Base-by-base conservation (phyloP, 2,113 vertebrate genomes). In the Podarcis raffonei region DNA sequence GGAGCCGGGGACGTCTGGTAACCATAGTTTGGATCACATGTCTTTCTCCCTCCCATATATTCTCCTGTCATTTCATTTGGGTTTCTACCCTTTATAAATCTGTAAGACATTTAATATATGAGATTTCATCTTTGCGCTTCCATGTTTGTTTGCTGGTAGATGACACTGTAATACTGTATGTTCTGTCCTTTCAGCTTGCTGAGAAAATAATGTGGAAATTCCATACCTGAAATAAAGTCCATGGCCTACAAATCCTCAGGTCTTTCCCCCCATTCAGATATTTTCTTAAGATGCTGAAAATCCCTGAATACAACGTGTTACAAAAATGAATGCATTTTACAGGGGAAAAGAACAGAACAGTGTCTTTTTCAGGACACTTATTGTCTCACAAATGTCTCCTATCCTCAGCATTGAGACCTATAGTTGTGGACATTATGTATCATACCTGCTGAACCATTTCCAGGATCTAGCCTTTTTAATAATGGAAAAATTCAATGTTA, bases 321-420 rank as follows among this genome's bases (percentile, higher is more conserved):
- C 81, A 90, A 94, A 95, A 95, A 92, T 72, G 88, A 6, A 65
- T 6, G 5, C 27, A 85, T 65, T 32, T 27, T 32, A 18, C 71
- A 18, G n/a, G 5, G 71, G 35, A 2, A 37, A 37, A 35, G 72
- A 20, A 74, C 32, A 25, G 72, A 74, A 42, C 81, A 93, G 15
- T 7, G 94, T 69, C 59, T 1, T 25, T 20, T 84, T 88, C 93
- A 92, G 77, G 92, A 95, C 90, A 93, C 81, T 81, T 89, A 88
- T 53, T 75, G 5, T n/a, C 82, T 91, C 81, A 27, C 37, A 92
- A 65, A 62, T 20, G 42, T n/a, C 9, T 7, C 6, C 6, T 48
- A 25, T 4, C 48, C 37, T 75, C 16, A 78, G 91, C 74, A 78
- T 86, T 80, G 13, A 48, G 81, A 91, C 20, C 23, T 30, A 22